Evolutionary conservation across 1,140 invertebrate genomes (phyloP).

Genomic region (Penaeus japonicus): DNA sequence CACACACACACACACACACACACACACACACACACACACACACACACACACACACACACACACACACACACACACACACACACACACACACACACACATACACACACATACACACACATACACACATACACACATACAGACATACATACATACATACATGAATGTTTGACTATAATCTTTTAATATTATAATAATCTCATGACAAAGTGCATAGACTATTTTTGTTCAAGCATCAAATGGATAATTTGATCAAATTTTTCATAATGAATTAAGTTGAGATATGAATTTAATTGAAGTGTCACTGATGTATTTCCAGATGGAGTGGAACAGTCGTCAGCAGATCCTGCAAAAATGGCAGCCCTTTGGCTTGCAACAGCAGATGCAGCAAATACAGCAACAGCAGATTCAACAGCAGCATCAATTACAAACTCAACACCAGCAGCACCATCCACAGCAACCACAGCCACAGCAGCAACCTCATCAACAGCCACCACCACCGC

Average conservation of each 20-base stretch:
- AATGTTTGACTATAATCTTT: not conserved
- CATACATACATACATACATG: not conserved
- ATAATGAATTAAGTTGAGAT: no score
- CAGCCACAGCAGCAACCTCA: slow-evolving; percentile 18
- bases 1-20: no score
- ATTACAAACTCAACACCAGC: slow-evolving; percentile 6
- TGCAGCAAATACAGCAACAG: slow-evolving; percentile 41
- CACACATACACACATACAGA: not conserved
- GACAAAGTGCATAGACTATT: no score
- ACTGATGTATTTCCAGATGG: slow-evolving; percentile 29
- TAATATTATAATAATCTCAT: not conserved
- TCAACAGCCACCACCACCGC: slow-evolving; percentile 4
- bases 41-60: no score
- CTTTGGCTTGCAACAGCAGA: slow-evolving; percentile 30
- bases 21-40: no score
- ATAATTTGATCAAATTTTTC: no score
- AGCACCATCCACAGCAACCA: slow-evolving; percentile 13
- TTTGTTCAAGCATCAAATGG: no score
- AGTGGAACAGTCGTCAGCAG: slow-evolving; percentile 41
- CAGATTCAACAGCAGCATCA: slow-evolving; percentile 33
- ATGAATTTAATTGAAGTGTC: not conserved
- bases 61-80: not conserved
- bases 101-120: not conserved
- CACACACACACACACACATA: not conserved
- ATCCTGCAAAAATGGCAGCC: slow-evolving; percentile 44